Conservation (phyloP, 23 tunicate genomes). For the Styela clava region DNA sequence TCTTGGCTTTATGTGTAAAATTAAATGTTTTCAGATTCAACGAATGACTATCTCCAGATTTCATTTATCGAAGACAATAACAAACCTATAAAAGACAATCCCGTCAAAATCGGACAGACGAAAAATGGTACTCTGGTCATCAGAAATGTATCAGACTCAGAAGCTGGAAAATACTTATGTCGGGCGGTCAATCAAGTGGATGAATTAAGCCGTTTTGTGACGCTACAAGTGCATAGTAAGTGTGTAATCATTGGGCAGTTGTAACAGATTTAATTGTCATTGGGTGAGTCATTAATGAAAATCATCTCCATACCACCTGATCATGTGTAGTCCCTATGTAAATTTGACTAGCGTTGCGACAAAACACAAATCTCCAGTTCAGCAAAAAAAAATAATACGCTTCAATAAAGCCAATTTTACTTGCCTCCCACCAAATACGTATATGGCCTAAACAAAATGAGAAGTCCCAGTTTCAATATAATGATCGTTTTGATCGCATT, state of each 20-base stretch:
- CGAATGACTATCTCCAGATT: background rate
- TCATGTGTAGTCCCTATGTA: too few species aligned
- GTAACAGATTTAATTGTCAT: background rate
- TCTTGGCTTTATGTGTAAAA: too few species aligned
- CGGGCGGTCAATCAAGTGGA: conserved; percentile 18
- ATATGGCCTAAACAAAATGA: too few species aligned
- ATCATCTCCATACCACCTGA: too few species aligned
- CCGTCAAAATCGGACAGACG: conserved; percentile 6
- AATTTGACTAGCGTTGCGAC: too few species aligned
- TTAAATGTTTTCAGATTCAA: conserved; percentile 8
- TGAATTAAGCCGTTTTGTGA: conserved; percentile 12
- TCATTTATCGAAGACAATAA: background rate
- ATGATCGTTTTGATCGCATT: background rate
- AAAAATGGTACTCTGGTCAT: conserved; percentile 21
- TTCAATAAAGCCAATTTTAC: too few species aligned
- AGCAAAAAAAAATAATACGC: too few species aligned
- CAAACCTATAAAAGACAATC: background rate
- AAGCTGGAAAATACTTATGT: conserved; percentile 25
- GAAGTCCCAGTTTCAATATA: background rate
- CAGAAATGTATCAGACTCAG: conserved; percentile 21
- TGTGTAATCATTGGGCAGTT: background rate
- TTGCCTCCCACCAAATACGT: too few species aligned
- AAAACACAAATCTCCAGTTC: too few species aligned
- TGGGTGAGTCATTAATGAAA: too few species aligned
- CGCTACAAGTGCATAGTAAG: conserved; percentile 33